phyloP scores from a whole-genome alignment of 2,888 invertebrate species.

The Chalcis sispes region DNA sequence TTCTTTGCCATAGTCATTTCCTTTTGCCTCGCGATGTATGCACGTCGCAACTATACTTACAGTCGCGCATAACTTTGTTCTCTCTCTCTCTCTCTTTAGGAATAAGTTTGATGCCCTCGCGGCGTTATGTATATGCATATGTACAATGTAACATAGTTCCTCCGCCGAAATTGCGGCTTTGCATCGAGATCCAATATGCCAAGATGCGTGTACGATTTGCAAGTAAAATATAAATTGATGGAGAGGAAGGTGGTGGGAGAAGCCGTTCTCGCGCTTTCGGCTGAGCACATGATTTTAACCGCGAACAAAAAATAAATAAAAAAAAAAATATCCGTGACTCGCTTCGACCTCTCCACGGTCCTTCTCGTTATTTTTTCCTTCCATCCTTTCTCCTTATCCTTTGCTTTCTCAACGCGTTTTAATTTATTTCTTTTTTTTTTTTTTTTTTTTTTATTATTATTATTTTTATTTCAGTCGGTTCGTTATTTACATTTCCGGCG shows the following conservation, averaged over 20 bases:
- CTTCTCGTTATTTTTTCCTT: neutral
- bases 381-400: neutral
- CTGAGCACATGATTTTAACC: constrained; percentile 18
- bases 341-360: neutral
- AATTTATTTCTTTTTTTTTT: neutral
- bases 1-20: too few species aligned
- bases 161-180: constrained; percentile 25
- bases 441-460: neutral
- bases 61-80: neutral
- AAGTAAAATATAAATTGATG: constrained; percentile 32
- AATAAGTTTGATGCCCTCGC: too few species aligned
- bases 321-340: too few species aligned
- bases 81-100: too few species aligned
- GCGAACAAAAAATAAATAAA: too few species aligned
- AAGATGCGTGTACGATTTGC: constrained; percentile 26
- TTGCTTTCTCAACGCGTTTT: neutral
- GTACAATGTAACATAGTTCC: too few species aligned
- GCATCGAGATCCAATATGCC: constrained; percentile 31
- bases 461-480: neutral
- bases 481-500: constrained; percentile 43
- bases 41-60: constrained; percentile 1
- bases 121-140: too few species aligned
- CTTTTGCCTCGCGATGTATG: neutral
- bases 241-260: too few species aligned
- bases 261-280: too few species aligned